phyloP scores from a whole-genome alignment of 2,797 vertebrate species.

The Halcyon badia region DNA sequence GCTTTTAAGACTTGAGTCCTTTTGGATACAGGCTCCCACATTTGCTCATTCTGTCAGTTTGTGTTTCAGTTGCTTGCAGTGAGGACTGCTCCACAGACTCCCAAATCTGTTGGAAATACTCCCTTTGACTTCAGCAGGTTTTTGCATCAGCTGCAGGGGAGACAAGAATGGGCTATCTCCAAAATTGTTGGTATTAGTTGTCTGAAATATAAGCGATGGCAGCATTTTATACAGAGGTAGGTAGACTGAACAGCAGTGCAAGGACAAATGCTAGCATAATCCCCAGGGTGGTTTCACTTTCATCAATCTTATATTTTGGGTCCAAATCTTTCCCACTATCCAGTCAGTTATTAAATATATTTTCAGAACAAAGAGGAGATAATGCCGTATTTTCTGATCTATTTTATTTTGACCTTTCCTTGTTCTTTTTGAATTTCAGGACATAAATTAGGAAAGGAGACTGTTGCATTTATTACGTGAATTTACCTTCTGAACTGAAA shows the following conservation, averaged over 20 bases:
- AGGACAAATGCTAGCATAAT: not conserved
- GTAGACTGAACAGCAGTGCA: not conserved
- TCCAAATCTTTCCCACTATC: not conserved
- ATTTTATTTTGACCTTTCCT: not conserved
- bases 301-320: not conserved
- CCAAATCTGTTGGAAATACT: not conserved
- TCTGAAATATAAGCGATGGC: not conserved
- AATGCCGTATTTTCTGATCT: not conserved
- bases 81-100: not conserved
- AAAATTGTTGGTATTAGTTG: not conserved
- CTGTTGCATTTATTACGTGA: not conserved
- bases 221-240: not conserved
- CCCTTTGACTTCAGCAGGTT: not conserved
- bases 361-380: constrained; percentile 9
- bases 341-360: not conserved
- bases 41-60: not conserved
- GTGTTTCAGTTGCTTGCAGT: not conserved
- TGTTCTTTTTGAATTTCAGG: not conserved
- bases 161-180: not conserved
- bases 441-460: not conserved
- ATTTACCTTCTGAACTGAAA: not conserved
- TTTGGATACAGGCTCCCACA: not conserved
- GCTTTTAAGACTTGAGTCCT: not conserved
- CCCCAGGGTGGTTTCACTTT: not conserved
- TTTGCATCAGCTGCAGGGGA: not conserved